Evolutionary conservation across 2,113 vertebrate species (phyloP).

Genomic region (Orthonyx spaldingii): DNA sequence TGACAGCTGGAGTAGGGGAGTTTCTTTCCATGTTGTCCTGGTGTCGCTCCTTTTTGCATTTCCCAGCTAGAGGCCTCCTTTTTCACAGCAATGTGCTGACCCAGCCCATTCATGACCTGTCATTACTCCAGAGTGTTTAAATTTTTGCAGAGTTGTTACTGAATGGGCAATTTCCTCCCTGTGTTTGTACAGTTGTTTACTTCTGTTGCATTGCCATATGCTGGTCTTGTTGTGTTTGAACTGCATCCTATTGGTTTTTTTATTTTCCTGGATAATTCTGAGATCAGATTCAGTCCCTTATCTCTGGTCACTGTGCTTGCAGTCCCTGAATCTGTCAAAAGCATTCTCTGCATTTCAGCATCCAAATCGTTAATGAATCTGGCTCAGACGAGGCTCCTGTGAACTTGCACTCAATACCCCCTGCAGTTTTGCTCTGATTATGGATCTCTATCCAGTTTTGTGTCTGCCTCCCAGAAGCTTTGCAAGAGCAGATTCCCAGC

Average conservation of each 20-base stretch:
- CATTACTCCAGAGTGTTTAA: background rate
- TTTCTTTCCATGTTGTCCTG: background rate
- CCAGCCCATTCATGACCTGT: background rate
- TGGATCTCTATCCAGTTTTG: background rate
- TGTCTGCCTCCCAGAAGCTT: background rate
- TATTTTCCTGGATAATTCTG: background rate
- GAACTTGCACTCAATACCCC: background rate
- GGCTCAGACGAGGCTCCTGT: background rate
- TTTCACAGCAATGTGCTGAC: background rate
- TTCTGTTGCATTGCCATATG: background rate
- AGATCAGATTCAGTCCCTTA: background rate
- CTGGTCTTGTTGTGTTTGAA: background rate
- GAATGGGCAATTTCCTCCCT: background rate
- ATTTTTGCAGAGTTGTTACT: background rate
- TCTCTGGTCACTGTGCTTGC: background rate
- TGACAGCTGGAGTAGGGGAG: background rate
- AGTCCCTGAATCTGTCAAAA: background rate
- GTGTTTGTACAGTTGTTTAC: background rate
- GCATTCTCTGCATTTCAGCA: background rate
- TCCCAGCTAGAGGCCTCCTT: background rate
- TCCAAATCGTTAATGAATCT: background rate
- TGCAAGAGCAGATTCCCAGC: background rate
- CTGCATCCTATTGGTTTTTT: background rate
- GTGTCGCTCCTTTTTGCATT: background rate
- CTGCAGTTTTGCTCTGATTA: background rate